These are phyloP conservation scores for Orestias chungarensis DNA, from an alignment of 2,797 vertebrate species.

Conservation along the genomic window DNA sequence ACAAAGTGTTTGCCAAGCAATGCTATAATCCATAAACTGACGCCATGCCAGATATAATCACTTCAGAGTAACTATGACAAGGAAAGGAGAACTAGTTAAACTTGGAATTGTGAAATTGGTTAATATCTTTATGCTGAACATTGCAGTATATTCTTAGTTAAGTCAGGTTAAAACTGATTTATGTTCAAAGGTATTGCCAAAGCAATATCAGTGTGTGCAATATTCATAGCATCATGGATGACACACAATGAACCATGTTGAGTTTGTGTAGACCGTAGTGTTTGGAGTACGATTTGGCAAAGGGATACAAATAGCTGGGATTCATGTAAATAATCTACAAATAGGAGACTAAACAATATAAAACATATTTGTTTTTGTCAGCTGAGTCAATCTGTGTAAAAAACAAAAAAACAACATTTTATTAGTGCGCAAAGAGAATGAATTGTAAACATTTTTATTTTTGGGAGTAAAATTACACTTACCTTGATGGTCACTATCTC, in stretches of 20 bases:
- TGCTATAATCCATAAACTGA: too few relatives aligned
- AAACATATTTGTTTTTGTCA: slow-evolving; percentile 22
- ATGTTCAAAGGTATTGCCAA: too few relatives aligned
- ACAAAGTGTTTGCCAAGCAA: too few relatives aligned
- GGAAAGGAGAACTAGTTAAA: too few relatives aligned
- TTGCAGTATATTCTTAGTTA: too few relatives aligned
- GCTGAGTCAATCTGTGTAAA: slow-evolving; percentile 66
- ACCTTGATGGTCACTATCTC: slow-evolving; percentile 79
- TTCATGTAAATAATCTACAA: slow-evolving; percentile 56
- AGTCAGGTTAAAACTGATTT: too few relatives aligned
- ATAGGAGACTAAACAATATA: slow-evolving; percentile 7
- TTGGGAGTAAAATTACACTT: slow-evolving; percentile 7
- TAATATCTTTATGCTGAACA: too few relatives aligned
- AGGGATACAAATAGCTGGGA: neutral
- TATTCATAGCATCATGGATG: neutral
- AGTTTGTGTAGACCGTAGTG: neutral
- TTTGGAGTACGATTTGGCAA: neutral
- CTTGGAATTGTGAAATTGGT: too few relatives aligned
- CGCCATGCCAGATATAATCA: too few relatives aligned
- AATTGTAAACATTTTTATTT: neutral
- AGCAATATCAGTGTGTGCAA: too few relatives aligned
- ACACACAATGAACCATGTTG: neutral
- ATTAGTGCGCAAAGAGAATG: neutral
- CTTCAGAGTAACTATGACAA: too few relatives aligned
- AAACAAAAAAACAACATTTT: slow-evolving; percentile 13